Percentiles rank a stretch among this genome's conserved stretches.
These are phyloP conservation scores for Frieseomelitta varia DNA, from an alignment of 1,140 invertebrate species.

Conservation along the genomic window DNA sequence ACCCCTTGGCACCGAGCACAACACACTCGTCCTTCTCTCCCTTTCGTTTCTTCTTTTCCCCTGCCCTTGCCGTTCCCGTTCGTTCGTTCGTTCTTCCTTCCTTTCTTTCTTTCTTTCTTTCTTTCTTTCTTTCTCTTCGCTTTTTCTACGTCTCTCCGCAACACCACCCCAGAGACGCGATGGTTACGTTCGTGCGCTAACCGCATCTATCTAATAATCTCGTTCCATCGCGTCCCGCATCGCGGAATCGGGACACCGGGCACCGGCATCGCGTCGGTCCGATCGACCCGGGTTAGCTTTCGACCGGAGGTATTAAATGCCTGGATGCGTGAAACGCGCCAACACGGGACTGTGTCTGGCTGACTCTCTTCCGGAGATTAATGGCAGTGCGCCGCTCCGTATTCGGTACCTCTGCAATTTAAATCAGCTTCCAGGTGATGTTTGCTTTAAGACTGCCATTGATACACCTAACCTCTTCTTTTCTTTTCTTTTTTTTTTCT, in stretches of 20 bases:
- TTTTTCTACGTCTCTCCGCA: not conserved
- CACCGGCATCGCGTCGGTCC: not conserved
- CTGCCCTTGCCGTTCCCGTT: conserved; percentile 52
- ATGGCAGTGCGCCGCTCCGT: not conserved
- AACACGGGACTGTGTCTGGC: not conserved
- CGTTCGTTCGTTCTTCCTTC: too few species aligned
- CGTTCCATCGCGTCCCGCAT: conserved; percentile 59
- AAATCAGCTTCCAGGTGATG: not conserved
- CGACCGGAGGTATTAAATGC: conserved; percentile 9
- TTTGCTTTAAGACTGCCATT: not conserved
- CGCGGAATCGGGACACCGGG: conserved; percentile 50
- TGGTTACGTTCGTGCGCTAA: conserved; percentile 59
- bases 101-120: too few species aligned
- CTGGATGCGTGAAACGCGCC: conserved; percentile 7
- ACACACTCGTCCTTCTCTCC: conserved; percentile 47
- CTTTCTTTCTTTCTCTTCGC: not conserved
- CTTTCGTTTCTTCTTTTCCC: conserved; percentile 43
- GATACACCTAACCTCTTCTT: not conserved
- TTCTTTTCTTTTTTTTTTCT: too few species aligned
- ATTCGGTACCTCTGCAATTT: not conserved
- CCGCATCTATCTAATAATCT: conserved; percentile 72
- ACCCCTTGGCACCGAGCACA: conserved; percentile 70
- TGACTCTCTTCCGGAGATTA: conserved; percentile 6
- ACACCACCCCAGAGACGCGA: not conserved
- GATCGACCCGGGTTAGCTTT: conserved; percentile 24